These are phyloP conservation scores for Porphyrio hochstetteri DNA, from an alignment of 2,113 vertebrate species.

Conservation along the genomic window DNA sequence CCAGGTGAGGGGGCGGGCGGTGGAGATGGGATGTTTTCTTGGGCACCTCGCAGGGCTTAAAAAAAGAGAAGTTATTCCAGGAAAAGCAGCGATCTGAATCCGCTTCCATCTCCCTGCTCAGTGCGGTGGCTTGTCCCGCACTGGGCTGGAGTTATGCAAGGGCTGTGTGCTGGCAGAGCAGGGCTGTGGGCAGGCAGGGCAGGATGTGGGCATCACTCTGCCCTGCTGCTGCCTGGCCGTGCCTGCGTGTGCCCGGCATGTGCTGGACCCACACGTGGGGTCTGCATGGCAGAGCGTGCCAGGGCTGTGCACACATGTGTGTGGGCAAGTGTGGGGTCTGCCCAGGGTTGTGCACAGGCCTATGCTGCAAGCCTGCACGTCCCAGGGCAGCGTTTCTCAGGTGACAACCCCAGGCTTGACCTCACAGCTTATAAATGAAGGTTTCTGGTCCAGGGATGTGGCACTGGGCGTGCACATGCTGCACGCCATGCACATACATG, in stretches of 20 bases:
- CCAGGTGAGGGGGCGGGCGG: neutral
- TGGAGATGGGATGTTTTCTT: conserved; percentile 30
- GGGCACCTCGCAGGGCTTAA: neutral
- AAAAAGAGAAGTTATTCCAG: conserved; percentile 40
- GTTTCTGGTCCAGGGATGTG: neutral
- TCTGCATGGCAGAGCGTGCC: rapidly evolving
- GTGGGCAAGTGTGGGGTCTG: neutral
- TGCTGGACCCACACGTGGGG: rapidly evolving
- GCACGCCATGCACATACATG: rapidly evolving
- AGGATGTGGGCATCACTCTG: neutral
- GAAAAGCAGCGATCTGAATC: conserved; percentile 12
- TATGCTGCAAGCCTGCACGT: neutral
- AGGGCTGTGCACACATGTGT: rapidly evolving
- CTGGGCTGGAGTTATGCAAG: neutral
- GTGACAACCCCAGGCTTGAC: neutral
- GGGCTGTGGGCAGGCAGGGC: neutral
- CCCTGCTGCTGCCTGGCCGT: rapidly evolving
- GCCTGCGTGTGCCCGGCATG: rapidly evolving
- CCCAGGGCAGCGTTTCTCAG: rapidly evolving
- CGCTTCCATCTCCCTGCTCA: neutral
- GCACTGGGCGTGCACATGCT: neutral
- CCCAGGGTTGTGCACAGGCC: rapidly evolving
- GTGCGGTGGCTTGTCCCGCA: neutral
- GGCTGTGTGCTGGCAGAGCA: rapidly evolving
- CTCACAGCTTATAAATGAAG: neutral